These are phyloP conservation scores for Anagyrus pseudococci DNA, from an alignment of 2,888 invertebrate genomes.

Conservation along the genomic window DNA sequence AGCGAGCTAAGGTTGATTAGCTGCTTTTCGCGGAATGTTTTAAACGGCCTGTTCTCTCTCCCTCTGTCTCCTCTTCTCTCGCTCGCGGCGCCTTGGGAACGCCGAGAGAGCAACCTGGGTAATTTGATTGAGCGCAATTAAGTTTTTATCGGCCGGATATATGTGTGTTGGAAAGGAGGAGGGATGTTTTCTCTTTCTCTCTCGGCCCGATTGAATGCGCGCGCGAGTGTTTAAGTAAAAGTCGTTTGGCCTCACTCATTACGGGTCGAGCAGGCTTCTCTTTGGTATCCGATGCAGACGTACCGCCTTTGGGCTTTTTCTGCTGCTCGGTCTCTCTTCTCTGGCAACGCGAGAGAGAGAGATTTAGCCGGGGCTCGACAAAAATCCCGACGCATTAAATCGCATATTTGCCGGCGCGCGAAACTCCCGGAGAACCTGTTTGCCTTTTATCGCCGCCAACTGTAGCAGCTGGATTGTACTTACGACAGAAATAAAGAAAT, in stretches of 20 bases:
- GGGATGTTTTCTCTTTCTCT: constrained; percentile 5
- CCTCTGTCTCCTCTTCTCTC: too few species aligned
- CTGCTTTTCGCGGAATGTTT: too few species aligned
- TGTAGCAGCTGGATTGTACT: too few species aligned
- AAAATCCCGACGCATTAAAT: too few species aligned
- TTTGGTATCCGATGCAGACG: constrained; percentile 2
- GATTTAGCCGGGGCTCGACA: too few species aligned
- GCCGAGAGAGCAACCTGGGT: background rate
- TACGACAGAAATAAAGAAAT: background rate
- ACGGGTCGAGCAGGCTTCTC: background rate
- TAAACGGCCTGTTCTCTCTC: too few species aligned
- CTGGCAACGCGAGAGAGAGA: too few species aligned
- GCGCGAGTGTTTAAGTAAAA: constrained; percentile 13
- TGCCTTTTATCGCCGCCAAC: too few species aligned
- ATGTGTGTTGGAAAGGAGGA: background rate
- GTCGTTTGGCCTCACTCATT: constrained; percentile 15
- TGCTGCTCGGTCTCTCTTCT: background rate
- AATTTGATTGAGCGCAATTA: constrained; percentile 27
- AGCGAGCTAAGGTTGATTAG: too few species aligned
- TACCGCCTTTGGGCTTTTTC: background rate
- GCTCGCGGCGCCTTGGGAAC: background rate
- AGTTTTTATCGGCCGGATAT: constrained; percentile 18
- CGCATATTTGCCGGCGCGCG: too few species aligned
- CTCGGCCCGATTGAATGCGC: constrained; percentile 5
- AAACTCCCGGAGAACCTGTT: too few species aligned